A percentile compares a stretch with the other conserved stretches of the same genome.
Evolutionary conservation across 2,888 invertebrate species (phyloP).

Genomic region (Clitarchus hookeri): DNA sequence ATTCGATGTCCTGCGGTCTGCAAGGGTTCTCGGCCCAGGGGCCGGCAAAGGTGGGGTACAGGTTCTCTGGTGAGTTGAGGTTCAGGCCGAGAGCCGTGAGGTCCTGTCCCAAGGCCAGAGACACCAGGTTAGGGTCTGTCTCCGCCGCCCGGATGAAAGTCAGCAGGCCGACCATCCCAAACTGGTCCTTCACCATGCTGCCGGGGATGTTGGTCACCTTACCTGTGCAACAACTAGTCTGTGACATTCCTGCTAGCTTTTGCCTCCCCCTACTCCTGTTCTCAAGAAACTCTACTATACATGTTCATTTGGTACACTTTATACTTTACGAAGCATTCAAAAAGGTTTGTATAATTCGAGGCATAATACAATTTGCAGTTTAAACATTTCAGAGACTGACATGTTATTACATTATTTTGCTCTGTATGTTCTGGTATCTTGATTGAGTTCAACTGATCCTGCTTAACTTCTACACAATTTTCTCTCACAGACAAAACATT

Average conservation of each 20-base stretch:
- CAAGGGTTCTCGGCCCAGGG: constrained; percentile 98
- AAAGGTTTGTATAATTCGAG: too few species aligned
- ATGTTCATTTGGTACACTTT: too few species aligned
- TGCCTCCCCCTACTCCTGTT: too few species aligned
- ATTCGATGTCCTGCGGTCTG: constrained; percentile 98
- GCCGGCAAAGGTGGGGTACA: constrained; percentile 98
- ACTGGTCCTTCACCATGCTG: constrained; percentile 99
- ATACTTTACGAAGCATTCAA: too few species aligned
- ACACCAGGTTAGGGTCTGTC: constrained; percentile 94
- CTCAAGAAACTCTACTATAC: too few species aligned
- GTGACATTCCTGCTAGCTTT: not conserved
- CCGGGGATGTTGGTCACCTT: constrained; percentile 98
- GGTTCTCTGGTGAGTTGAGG: constrained; percentile 96
- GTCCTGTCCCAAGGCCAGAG: constrained; percentile 96
- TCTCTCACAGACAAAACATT: too few species aligned
- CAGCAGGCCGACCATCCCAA: constrained; percentile 97
- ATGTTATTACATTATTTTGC: too few species aligned
- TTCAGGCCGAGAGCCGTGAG: constrained; percentile 97
- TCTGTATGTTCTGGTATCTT: too few species aligned
- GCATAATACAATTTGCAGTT: too few species aligned
- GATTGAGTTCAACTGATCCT: too few species aligned
- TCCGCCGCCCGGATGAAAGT: constrained; percentile 98
- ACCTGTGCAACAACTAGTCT: constrained; percentile 61
- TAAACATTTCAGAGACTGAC: too few species aligned
- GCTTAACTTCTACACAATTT: too few species aligned